Percentiles rank a stretch among this genome's conserved stretches.
Evolutionary conservation across 92 coral and sea anemone genomes (phyloP).

Genomic region (Palythoa caribaeorum): DNA sequence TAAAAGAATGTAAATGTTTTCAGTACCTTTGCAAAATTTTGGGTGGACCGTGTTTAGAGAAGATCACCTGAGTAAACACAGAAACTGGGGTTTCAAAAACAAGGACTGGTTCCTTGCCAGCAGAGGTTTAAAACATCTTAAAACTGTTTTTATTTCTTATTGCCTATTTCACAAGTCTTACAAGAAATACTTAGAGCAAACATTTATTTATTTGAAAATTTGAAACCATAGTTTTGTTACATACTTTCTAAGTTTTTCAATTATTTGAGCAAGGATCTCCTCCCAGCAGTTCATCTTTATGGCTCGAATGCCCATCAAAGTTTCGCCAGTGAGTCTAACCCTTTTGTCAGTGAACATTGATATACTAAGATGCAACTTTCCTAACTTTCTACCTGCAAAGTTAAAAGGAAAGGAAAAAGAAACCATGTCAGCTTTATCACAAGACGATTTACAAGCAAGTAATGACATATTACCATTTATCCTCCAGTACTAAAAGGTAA

Average conservation of each 20-base stretch:
- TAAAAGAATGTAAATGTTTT: too few species aligned
- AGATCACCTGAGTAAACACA: too few species aligned
- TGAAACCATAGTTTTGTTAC: background rate
- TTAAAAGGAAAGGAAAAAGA: background rate
- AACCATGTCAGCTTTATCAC: background rate
- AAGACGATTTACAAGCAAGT: too few species aligned
- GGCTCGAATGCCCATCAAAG: slow-evolving; percentile 30
- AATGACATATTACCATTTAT: background rate
- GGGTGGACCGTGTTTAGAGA: too few species aligned
- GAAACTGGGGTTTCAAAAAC: too few species aligned
- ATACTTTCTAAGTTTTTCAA: slow-evolving; percentile 38
- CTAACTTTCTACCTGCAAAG: slow-evolving; percentile 26
- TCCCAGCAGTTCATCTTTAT: slow-evolving; percentile 45
- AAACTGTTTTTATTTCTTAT: too few species aligned
- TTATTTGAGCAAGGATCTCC: slow-evolving; percentile 18
- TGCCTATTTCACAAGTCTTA: too few species aligned
- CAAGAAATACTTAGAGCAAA: too few species aligned
- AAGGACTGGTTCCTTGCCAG: too few species aligned
- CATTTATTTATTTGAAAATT: too few species aligned
- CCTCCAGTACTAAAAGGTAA: background rate
- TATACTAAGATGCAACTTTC: slow-evolving; percentile 60
- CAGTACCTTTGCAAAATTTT: too few species aligned
- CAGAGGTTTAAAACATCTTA: too few species aligned
- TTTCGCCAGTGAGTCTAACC: slow-evolving; percentile 51
- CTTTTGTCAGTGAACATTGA: slow-evolving; percentile 65